Percentiles rank a stretch among this genome's conserved stretches.
phyloP scores from a whole-genome alignment of 2,113 vertebrate genomes.

The Oreotragus oreotragus region DNA sequence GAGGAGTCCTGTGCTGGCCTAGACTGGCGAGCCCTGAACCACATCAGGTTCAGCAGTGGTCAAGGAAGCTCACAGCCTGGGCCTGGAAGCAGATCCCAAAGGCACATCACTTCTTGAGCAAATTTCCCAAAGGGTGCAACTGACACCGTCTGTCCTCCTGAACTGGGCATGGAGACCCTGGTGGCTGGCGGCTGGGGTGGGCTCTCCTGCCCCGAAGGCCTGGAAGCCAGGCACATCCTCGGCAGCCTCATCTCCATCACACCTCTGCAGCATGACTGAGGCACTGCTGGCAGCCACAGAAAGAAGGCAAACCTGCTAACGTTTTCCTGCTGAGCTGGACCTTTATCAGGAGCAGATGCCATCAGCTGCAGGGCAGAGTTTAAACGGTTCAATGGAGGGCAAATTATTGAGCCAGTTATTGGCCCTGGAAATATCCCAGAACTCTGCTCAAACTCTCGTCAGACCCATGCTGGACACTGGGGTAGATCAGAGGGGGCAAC shows the following conservation, averaged over 20 bases:
- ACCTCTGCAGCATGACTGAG: not conserved
- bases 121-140: not conserved
- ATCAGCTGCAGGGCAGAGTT: not conserved
- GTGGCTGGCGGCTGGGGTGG: fast-evolving
- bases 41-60: not conserved
- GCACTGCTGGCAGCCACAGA: not conserved
- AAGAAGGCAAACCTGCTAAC: not conserved
- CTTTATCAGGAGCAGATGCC: not conserved
- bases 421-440: not conserved
- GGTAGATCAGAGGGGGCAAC: not conserved
- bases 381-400: not conserved
- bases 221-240: not conserved
- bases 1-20: not conserved
- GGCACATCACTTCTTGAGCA: fast-evolving
- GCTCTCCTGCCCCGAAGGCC: not conserved
- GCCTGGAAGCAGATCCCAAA: not conserved
- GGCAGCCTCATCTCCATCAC: not conserved
- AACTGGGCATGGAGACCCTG: not conserved
- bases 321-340: not conserved
- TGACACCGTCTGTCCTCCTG: fast-evolving
- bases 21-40: fast-evolving
- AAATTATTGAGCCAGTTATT: no score
- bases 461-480: not conserved
- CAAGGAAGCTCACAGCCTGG: not conserved
- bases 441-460: not conserved